Base-by-base conservation (phyloP, 2,888 invertebrate genomes). In the Pristionchus arcanus region DNA sequence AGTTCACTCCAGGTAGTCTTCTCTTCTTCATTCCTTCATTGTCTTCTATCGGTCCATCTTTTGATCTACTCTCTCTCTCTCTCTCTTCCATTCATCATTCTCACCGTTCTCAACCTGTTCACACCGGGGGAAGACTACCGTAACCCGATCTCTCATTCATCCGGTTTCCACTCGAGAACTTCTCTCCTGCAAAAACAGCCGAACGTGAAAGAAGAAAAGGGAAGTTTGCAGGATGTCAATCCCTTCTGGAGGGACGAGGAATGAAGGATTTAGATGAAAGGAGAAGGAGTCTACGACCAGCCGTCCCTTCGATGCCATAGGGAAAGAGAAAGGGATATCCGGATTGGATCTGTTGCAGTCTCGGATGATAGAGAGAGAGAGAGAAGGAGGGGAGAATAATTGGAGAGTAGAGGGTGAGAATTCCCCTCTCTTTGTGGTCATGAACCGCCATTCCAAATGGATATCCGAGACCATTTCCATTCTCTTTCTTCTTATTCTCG, bases 31-130 rank as follows among this genome's bases (percentile, higher is more conserved):
- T 37, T 74, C 74, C 74, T 66, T n/a, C 66, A 71, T 71, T 71
- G 71, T 71, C 71, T 71, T 71, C 66, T 31, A 71, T 71, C 71
- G 71, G 31, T 66, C 66, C n/a, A 71, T 71, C 71, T 77, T 49
- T 77, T 77, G 77, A 77, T 77, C 77, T 71, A 31, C 34, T 49
- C 42, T 49, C 42, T 42, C 42, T 42, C 42, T 42, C 42, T 42
- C 66, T n/a, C 31, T 34, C 42, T 53, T 21, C 53, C 31, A 77
- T 77, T 77, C 77, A 77, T 77, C 49, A 77, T 31, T 77, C 77
- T 74, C 74, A n/a, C 77, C 77, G 77, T 77, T 77, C 77, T 49
- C 77, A 77, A 77, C 77, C 77, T 77, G 77, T 77, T 77, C 77
- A 42, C 77, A 49, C 77, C 77, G 25, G 2, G 59, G 19, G 59